Base-by-base conservation (phyloP, 2,797 vertebrate species). In the Lerista edwardsae region DNA sequence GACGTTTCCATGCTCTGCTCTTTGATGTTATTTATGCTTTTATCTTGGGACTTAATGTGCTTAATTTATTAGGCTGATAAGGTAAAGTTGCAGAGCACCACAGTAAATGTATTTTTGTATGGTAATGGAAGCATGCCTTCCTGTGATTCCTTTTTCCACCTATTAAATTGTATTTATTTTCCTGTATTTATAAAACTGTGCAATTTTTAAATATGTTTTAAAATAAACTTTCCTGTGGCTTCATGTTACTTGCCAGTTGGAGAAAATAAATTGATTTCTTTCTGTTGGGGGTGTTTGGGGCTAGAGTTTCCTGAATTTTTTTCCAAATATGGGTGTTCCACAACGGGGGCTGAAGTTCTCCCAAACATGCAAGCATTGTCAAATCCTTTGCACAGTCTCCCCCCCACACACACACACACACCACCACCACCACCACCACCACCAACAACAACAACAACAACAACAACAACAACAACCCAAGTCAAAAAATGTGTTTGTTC, bases 161-260 rank as follows among this genome's bases (percentile, higher is more conserved):
- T 95, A 94, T 87, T 94, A 94, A 95, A 94, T 89, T 93, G 93
- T 94, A 95, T 96, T 96, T 96, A 94, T 95, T 94, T 95, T 94
- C 89, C 87, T 91, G 94, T 93, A 95, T 95, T 95, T 95, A 94
- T 95, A 95, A 84, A 86, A 89, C 75, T 92, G 94, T 95, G 95
- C 84, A 1, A 94, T 96, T 96, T 96, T 95, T 94, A 96, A 96
- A 93, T 94, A 94, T 94, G 94, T 96, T 96, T 95, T 94, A 94
- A 94, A 96, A 96, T 96, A 96, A 96, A 96, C 88, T 95, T 86
- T 95, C 95, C 91, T 91, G 95, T 94, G 93, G 95, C 95, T 96
- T 95, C 91, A 94, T 92, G 71, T 79, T 75, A 91, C 88, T 93
- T 94, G 88, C 83, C 83, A 89, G 74, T 84, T 94, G 89, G 90